A percentile compares a stretch with the other conserved stretches of the same genome.
Conservation (phyloP, 2,113 vertebrate genomes). For the Carassius gibelio region DNA sequence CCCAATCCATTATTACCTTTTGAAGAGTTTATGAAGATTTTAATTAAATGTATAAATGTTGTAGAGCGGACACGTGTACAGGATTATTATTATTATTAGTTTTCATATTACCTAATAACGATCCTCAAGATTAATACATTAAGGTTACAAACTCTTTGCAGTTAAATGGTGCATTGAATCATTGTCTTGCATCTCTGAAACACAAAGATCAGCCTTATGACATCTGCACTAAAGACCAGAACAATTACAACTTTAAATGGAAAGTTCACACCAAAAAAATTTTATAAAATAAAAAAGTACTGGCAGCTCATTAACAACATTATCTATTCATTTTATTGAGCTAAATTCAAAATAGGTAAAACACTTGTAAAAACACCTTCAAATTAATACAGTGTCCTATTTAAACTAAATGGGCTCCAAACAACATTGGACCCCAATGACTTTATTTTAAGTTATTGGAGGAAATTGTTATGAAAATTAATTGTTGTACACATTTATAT, state of each 20-base stretch:
- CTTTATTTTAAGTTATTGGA: neutral
- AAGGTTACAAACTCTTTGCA: neutral
- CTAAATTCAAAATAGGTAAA: too few species aligned
- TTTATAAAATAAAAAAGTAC: neutral
- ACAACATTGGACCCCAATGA: neutral
- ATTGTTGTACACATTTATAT: neutral
- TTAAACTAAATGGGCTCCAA: neutral
- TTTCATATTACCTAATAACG: conserved; percentile 10
- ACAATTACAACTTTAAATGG: neutral
- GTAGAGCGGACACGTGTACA: conserved; percentile 49
- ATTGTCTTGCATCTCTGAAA: neutral
- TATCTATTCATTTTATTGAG: neutral
- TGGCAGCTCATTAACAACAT: neutral
- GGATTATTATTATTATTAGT: neutral
- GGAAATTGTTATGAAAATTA: neutral
- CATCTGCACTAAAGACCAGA: neutral
- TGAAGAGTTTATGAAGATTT: conserved; percentile 55
- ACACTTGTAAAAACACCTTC: too few species aligned
- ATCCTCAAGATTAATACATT: neutral
- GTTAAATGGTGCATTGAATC: neutral
- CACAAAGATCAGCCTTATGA: too few species aligned
- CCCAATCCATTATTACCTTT: conserved; percentile 59
- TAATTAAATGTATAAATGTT: conserved; percentile 60
- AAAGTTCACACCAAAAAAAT: neutral
- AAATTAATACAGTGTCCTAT: too few species aligned